Base-by-base conservation (phyloP, 1,140 invertebrate genomes). In the Dreissena polymorpha region DNA sequence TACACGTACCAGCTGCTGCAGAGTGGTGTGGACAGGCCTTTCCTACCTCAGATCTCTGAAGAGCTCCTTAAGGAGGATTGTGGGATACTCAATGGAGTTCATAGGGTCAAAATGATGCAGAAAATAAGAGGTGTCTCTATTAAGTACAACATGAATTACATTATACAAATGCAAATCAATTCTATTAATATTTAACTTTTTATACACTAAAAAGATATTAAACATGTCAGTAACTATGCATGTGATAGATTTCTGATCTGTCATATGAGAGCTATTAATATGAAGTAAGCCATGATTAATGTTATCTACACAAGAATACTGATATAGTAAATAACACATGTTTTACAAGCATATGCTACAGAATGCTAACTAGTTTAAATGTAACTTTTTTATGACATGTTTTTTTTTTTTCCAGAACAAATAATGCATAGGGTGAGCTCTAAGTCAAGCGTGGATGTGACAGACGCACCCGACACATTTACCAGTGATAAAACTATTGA, bases 1-100 rank as follows among this genome's bases (percentile, higher is more conserved):
- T 99, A 99, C 91, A 99, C 98, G 0, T 99, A 99, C 92, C 96
- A 96, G 76, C 97, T 99, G 96, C 91, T 99, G 6, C 97, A 97
- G 90, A 96, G 97, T 57, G 98, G 98, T 2, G 96, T 99, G 10
- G 98, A 99, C 91, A 96, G 96, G 90, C 96, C 97, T 71, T 96
- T 93, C 10, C 87, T 94, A 14, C 88, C 90, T 10, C 89, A 90
- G 10, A 80, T 99, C 10, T 96, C 95, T 57, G 98, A 99, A 88
- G 98, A 99, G 79, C 97, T 99, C 90, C 93, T 99, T 53, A 92
- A 96, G 75, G 94, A 94, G 2, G 98, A 99, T 91, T 99, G 98
- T 91, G 95, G 96, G 70, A 98, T 99, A 85, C 93, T 93, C 7
- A 99, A 99, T 92, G 97, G 97, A 84, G 98, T 99, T 90, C 98